Evolutionary conservation across 2,888 invertebrate species (phyloP), one percentile per base, ranked within the genome.

Genomic region (Polylopha cassiicola): DNA sequence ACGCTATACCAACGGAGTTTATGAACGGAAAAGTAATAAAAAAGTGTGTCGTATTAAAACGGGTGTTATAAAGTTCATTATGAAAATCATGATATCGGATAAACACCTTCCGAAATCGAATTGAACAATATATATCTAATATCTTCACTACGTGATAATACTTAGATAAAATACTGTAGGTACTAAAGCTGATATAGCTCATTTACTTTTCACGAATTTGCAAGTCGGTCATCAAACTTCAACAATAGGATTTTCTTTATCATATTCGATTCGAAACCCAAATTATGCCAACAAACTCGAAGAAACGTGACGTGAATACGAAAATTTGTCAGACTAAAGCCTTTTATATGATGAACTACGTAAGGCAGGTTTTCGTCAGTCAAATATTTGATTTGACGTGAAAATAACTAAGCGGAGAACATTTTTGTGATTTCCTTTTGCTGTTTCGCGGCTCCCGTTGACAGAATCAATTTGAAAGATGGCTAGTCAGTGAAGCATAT

Each of bases 181-280:
- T n/a, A n/a, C n/a, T n/a, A n/a, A n/a, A n/a, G n/a, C n/a, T n/a
- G n/a, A n/a, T n/a, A n/a, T n/a, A n/a, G n/a, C n/a, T n/a, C n/a
- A n/a, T n/a, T n/a, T n/a, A n/a, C n/a, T n/a, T 49, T 41, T 39
- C 38, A 42, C 37, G 44, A 47, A 51, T 46, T 52, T 55, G 58
- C 60, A 59, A 63, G 61, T 58, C 52, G 47, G 48, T 30, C 16
- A 20, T 43, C 50, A 48, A 52, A 54, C 46, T 50, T 50, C 51
- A 49, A 51, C 59, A 61, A 55, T 62, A 55, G 61, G 59, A 53
- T 59, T 66, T 58, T 61, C 61, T 65, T 46, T 56, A 61, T 62
- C 62, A 61, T 55, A 58, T 55, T 55, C 56, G 48, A 57, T 48
- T 52, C 52, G 42, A 44, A 52, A 47, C 56, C 53, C 50, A 51